phyloP scores from a whole-genome alignment of 1,140 invertebrate genomes.

The Leptinotarsa texana region DNA sequence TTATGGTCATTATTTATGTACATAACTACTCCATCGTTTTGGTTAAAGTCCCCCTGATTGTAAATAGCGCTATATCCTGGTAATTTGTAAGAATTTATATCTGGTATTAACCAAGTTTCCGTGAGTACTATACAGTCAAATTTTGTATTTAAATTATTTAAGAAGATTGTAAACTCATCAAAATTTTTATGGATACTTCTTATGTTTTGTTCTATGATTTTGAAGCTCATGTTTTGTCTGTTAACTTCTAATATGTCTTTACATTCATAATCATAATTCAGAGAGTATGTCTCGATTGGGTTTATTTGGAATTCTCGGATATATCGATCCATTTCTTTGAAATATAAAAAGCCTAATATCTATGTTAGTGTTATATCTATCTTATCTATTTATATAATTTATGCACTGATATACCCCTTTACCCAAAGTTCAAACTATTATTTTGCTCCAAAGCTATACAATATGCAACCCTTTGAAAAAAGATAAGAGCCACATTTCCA shows the following conservation, averaged over 20 bases:
- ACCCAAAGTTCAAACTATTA: no score
- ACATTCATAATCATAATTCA: neutral
- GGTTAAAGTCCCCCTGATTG: constrained; percentile 25
- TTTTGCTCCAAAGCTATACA: no score
- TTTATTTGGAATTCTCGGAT: neutral
- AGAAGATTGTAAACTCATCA: constrained; percentile 29
- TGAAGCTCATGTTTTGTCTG: constrained; percentile 11
- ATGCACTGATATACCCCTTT: no score
- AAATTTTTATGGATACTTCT: constrained; percentile 23
- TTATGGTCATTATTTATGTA: constrained; percentile 27
- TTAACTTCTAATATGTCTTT: constrained; percentile 10
- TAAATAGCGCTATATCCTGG: constrained; percentile 24
- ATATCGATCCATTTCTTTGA: constrained; percentile 3
- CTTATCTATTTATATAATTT: no score
- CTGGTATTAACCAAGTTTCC: constrained; percentile 20
- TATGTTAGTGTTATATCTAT: no score
- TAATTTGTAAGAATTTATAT: constrained; percentile 16
- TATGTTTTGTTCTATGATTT: constrained; percentile 23
- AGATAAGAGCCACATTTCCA: no score
- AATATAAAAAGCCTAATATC: no score
- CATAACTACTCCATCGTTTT: constrained; percentile 31
- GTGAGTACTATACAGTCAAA: constrained; percentile 37
- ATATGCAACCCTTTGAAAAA: no score
- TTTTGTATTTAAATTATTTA: constrained; percentile 40
- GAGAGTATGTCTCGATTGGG: neutral